Percentiles rank a stretch among this genome's conserved stretches.
Evolutionary conservation across 2,888 invertebrate genomes (phyloP).

Genomic region (Cyrtodaria siliqua): DNA sequence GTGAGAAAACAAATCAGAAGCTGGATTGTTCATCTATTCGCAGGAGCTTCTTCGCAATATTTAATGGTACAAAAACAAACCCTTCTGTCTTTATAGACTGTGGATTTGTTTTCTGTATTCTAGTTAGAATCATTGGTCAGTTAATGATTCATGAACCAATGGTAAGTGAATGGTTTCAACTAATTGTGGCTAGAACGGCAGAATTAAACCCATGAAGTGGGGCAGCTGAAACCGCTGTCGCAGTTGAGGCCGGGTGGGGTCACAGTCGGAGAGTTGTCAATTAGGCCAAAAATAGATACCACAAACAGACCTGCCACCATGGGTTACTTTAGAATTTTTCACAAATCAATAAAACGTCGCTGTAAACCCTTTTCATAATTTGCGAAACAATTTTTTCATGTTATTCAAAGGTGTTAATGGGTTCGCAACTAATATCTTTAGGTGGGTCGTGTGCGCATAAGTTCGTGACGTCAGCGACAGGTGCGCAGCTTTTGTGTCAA

Average conservation of each 20-base stretch:
- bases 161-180: too few species aligned
- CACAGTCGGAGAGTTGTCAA: constrained; percentile 14
- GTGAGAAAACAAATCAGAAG: too few species aligned
- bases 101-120: too few species aligned
- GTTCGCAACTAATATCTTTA: constrained; percentile 2
- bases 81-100: too few species aligned
- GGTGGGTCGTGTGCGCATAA: constrained; percentile 55
- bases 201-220: constrained; percentile 13
- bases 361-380: constrained; percentile 6
- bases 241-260: not conserved
- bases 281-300: constrained; percentile 35
- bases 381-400: not conserved
- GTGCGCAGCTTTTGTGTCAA: constrained; percentile 66
- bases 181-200: too few species aligned
- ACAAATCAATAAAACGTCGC: constrained; percentile 4
- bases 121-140: too few species aligned
- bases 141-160: too few species aligned
- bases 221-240: constrained; percentile 14
- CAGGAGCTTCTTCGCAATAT: too few species aligned
- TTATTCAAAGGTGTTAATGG: constrained; percentile 14
- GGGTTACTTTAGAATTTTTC: constrained; percentile 1
- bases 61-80: too few species aligned
- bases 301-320: constrained; percentile 21
- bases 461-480: constrained; percentile 80
- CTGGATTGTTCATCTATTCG: too few species aligned